phyloP scores from a whole-genome alignment of 1,140 invertebrate species.

The Saccostrea echinata region DNA sequence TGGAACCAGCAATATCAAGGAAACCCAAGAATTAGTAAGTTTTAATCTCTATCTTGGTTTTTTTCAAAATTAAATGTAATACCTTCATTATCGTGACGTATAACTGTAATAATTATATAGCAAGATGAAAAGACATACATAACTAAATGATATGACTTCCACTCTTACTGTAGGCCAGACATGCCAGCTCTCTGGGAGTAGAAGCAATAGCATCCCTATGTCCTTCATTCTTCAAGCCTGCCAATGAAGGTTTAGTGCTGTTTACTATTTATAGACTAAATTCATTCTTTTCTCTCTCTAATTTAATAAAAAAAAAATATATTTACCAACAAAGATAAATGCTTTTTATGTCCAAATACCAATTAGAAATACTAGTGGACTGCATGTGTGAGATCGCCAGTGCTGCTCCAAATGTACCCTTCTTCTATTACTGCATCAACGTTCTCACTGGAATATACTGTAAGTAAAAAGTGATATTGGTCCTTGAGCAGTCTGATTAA shows the following conservation, averaged over 20 bases:
- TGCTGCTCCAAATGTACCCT: constrained; percentile 88
- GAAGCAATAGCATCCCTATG: constrained; percentile 89
- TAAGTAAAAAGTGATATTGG: constrained; percentile 59
- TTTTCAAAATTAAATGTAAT: no score
- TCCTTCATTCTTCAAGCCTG: constrained; percentile 89
- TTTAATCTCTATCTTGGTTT: no score
- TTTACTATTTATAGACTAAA: not conserved
- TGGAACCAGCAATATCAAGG: constrained; percentile 86
- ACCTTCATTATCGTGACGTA: no score
- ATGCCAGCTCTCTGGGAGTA: constrained; percentile 86
- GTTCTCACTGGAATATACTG: constrained; percentile 82
- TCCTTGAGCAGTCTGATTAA: no score
- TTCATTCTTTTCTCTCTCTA: not conserved
- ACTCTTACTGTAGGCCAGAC: constrained; percentile 84
- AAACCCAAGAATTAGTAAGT: constrained; percentile 86
- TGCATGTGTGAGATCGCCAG: constrained; percentile 86
- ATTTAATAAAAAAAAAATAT: no score
- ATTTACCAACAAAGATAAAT: no score
- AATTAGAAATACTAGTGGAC: constrained; percentile 83
- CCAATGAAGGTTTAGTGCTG: constrained; percentile 77
- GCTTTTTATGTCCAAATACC: no score
- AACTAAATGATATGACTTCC: not conserved
- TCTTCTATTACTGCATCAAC: constrained; percentile 92
- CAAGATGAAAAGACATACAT: no score
- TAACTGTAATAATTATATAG: no score